Percentiles rank a stretch among this genome's conserved stretches.
phyloP scores from a whole-genome alignment of 1,140 invertebrate genomes.

The Bombus superbus region DNA sequence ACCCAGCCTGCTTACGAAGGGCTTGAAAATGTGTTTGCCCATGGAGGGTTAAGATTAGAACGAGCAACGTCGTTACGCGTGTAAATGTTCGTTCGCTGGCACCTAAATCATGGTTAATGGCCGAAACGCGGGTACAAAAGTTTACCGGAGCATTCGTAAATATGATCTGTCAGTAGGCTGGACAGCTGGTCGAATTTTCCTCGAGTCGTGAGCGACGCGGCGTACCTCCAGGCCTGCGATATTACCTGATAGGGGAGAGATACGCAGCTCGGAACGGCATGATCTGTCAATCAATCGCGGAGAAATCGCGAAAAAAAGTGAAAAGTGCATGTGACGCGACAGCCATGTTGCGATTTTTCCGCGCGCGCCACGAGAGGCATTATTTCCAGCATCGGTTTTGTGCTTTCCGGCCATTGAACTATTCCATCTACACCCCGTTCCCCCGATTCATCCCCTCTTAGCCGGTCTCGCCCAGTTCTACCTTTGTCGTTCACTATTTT shows the following conservation, averaged over 20 bases:
- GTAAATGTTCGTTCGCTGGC: background rate
- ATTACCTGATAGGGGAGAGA: conserved; percentile 58
- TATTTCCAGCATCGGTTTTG: conserved; percentile 71
- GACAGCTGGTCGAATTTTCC: conserved; percentile 42
- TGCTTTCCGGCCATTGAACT: conserved; percentile 69
- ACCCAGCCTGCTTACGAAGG: background rate
- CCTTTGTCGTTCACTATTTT: conserved; percentile 30
- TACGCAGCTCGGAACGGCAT: conserved; percentile 44
- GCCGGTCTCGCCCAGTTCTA: conserved; percentile 20
- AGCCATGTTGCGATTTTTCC: conserved; percentile 71
- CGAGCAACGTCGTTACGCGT: background rate
- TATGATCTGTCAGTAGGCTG: conserved; percentile 34
- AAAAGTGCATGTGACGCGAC: conserved; percentile 69
- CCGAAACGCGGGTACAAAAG: conserved; percentile 9
- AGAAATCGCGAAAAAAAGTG: conserved; percentile 61
- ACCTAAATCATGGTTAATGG: conserved; percentile 1
- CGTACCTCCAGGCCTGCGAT: conserved; percentile 21
- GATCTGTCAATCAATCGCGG: conserved; percentile 70
- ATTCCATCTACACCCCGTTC: conserved; percentile 27
- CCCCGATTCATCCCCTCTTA: background rate
- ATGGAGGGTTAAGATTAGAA: background rate
- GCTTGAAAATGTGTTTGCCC: background rate
- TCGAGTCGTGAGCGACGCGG: conserved; percentile 12
- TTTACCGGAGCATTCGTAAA: conserved; percentile 18
- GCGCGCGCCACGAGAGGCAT: conserved; percentile 48